phyloP scores from a whole-genome alignment of 2,113 vertebrate species.

The Colinus virginianus region DNA sequence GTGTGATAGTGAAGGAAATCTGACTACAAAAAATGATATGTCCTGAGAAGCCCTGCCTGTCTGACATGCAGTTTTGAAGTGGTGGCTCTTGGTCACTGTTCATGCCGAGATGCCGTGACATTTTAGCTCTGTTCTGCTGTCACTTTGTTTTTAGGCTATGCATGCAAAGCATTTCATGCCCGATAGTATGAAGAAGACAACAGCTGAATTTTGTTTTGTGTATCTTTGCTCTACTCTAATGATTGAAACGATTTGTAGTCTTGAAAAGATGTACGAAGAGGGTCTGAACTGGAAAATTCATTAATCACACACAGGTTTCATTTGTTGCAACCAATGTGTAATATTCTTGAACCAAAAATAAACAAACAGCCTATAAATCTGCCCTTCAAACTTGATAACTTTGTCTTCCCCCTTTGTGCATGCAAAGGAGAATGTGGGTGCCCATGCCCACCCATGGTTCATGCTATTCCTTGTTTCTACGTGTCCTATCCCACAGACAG shows the following conservation, averaged over 20 bases:
- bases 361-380: neutral
- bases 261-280: neutral
- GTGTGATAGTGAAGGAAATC: constrained; percentile 48
- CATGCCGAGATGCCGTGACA: neutral
- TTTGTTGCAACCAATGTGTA: neutral
- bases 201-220: neutral
- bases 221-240: neutral
- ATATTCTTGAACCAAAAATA: neutral
- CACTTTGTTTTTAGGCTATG: neutral
- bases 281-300: neutral
- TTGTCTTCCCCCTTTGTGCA: neutral
- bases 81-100: neutral
- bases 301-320: neutral
- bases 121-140: neutral
- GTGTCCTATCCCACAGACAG: rapidly evolving
- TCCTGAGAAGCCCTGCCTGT: constrained; percentile 28
- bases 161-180: neutral
- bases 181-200: neutral
- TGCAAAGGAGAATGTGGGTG: neutral
- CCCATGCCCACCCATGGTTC: neutral
- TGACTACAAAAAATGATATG: neutral
- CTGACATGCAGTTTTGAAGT: neutral
- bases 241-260: neutral
- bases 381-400: rapidly evolving
- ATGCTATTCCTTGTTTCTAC: neutral